phyloP scores from a whole-genome alignment of 2,113 vertebrate genomes.

The Mohoua ochrocephala region DNA sequence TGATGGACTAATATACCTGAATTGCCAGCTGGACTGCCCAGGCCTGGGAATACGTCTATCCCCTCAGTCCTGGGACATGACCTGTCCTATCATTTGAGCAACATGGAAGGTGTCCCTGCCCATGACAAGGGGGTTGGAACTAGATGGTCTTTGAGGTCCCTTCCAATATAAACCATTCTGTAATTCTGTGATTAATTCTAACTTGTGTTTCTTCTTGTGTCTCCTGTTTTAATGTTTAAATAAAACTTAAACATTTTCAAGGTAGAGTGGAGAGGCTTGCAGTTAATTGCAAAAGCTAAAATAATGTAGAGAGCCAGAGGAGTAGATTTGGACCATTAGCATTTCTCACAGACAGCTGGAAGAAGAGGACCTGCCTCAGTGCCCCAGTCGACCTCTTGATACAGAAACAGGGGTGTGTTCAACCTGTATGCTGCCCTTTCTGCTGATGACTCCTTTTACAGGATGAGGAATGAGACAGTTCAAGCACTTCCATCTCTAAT shows the following conservation, averaged over 20 bases:
- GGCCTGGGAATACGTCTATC: neutral
- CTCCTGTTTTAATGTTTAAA: neutral
- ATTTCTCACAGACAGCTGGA: neutral
- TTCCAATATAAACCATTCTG: neutral
- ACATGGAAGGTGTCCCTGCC: neutral
- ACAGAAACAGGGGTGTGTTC: neutral
- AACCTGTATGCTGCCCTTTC: neutral
- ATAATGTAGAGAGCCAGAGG: neutral
- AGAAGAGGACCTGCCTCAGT: neutral
- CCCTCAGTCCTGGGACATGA: neutral
- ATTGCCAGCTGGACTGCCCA: neutral
- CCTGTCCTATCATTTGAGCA: neutral
- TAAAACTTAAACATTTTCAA: neutral
- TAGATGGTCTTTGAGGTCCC: neutral
- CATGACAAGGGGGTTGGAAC: neutral
- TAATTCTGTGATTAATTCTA: neutral
- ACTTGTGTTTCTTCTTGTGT: neutral
- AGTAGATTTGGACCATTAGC: neutral
- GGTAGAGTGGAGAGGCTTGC: neutral
- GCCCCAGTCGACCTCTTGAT: neutral
- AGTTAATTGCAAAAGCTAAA: neutral
- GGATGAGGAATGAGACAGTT: neutral
- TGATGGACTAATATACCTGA: neutral
- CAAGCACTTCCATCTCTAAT: neutral
- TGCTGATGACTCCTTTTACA: neutral